Base-by-base conservation (phyloP, 2,113 vertebrate genomes). In the Calyptommatus sinebrachiatus region DNA sequence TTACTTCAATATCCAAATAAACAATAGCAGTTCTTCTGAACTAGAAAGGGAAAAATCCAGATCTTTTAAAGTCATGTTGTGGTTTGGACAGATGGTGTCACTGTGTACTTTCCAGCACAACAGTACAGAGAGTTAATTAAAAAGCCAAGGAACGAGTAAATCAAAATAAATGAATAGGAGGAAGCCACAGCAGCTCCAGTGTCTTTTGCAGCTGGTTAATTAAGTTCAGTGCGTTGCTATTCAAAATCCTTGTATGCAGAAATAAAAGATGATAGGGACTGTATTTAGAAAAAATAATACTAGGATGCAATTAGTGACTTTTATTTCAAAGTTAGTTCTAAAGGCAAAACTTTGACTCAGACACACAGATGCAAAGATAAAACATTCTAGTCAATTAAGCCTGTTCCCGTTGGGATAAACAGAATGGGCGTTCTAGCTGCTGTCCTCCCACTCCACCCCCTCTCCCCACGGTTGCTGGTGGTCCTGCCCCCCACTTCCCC, bases 61-160 rank as follows among this genome's bases (percentile, higher is more conserved):
- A 76, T 63, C 53, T 24, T 29, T 18, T 20, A 5, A 1, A 2
- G 12, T 79, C 1, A 26, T 84, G 79, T 80, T 85, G 2, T 0
- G 1, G 1, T 82, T 84, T 83, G 2, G 18, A 83, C 45, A 3
- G 86, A 78, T 85, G 90, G 88, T 86, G 89, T 89, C 90, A 86
- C 84, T 90, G 90, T 81, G 83, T 67, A 45, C 78, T 76, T 73
- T 60, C 1, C 74, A 80, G 3, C 6, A 22, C 0, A 82, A 50
- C 71, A 76, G 76, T 72, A 0, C 5, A 6, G 65, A 57, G 28
- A 31, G 48, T 20, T 8, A 35, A 77, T 46, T 77, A 78, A 62
- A 48, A 70, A 18, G 16, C n/a, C 12, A 29, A 41, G 5, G 48
- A 8, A 46, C 62, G 11, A 24, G 12, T 26, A 24, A 69, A 70